Base-by-base conservation (phyloP, 2,888 invertebrate genomes). In the Tholera decimalis region DNA sequence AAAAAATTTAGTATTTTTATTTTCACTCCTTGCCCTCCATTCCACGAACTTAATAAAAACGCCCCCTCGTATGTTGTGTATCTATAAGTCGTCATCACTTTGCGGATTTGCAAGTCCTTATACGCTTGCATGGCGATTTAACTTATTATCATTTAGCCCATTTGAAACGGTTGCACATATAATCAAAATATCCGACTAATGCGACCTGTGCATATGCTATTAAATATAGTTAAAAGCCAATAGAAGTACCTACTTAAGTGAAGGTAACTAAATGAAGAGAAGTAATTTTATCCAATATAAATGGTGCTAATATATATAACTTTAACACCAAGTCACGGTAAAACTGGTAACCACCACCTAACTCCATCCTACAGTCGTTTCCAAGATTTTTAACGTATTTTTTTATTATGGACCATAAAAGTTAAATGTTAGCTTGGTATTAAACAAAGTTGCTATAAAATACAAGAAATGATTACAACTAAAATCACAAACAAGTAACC, bases 201-300 rank as follows among this genome's bases (percentile, higher is more conserved):
- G 39, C 11, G 30, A 63, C 50, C 50, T 53, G 69, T 51, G 69
- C 51, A 69, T 57, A 47, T 47, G 39, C 44, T 58, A 57, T 60
- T 58, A 28, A 26, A 26, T 18, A 51, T 62, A 60, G n/a, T 18
- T n/a, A n/a, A n/a, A n/a, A n/a, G n/a, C n/a, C n/a, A 67, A 62
- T 33, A 63, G n/a, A 61, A 66, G 30, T 60, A 37, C 35, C 41
- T 33, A 22, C 22, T 26, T 15, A 41, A 18, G 13, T 46, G 15
- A 4, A 22, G 11, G 11, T 51, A 49, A 26, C 47, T 46, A 60
- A 55, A 66, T 39, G 57, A 33, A 47, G 22, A 18, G 11, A 57
- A 30, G 13, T 30, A 9, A 49, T 46, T 46, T 57, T 8, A 58
- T 39, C 7, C 2, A 33, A 26, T 13, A 22, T 33, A 15, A 33